Base-by-base conservation (phyloP, 2,797 vertebrate species). In the Phoeniculus purpureus region DNA sequence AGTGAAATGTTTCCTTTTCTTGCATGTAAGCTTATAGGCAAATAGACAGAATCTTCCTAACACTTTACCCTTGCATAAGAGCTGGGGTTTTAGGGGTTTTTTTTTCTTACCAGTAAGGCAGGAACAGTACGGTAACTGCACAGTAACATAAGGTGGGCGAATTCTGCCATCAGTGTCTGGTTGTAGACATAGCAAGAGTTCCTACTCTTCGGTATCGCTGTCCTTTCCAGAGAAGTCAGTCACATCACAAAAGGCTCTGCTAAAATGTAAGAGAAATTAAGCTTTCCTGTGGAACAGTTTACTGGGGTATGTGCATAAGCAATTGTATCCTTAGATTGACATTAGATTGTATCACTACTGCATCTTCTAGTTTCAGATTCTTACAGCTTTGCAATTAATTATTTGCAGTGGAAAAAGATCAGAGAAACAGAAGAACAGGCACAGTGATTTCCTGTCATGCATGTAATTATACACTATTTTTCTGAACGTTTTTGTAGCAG, bases 391-490 rank as follows among this genome's bases (percentile, higher is more conserved):
- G 45, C 79, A 78, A 9, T 85, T 90, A 68, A 9, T 87, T 90
- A 68, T 19, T 94, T 90, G 66, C 86, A 82, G 88, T 81, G 68
- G 75, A 40, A 91, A 79, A 79, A 37, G 51, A 82, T 78, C 25
- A 59, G 34, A n/a, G 26, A 62, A 86, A 37, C 77, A 52, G 64
- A 85, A 65, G 67, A 87, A 59, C 12, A 84, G 85, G 45, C 68
- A 77, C 31, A 23, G 51, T 77, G 65, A 52, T 80, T 89, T 92
- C 48, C 85, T 88, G 88, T 77, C 67, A n/a, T 87, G 81, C 54
- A 47, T 74, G 45, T 50, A 19, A 11, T 43, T 79, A 65, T 51
- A 84, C 27, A 43, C 48, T 81, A 23, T 51, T 84, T 91, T 77
- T n/a, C 52, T 72, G 61, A 71, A 64, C 17, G 31, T 25, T 72